Evolutionary conservation across 2,888 invertebrate species (phyloP), one percentile per base, ranked within the genome.

Genomic region (Oscheius sp.): DNA sequence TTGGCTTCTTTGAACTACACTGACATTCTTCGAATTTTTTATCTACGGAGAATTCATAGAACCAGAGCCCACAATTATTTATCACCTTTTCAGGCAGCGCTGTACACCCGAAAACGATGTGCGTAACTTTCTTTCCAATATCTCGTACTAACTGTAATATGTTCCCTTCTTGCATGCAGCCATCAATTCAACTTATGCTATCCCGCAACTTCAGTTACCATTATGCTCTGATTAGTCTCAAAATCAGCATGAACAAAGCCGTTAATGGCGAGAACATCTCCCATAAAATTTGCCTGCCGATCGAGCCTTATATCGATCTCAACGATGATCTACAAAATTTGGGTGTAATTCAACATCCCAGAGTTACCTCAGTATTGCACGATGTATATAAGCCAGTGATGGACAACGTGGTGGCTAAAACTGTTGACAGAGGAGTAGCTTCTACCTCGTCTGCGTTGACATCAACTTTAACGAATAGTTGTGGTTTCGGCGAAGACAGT

Each of bases 211-310:
- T 71, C 46, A 43, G 46, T 1, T 71, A 71, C 7, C 46, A 45
- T 0, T 71, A 61, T 45, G 71, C 61, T 1, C 29, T 71, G 5
- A 43, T 1, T 23, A 23, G 9, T 1, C 59, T 71, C 59, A 25
- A 25, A 25, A 18, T 23, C 3, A 71, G 71, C 21, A 27, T 61
- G 13, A 7, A 7, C 16, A 45, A 45, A 1, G 16, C 35, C 0
- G n/a, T 61, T 0, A 5, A 61, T 0, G 61, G 43, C 1, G 45
- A 69, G 1, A 27, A 29, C 35, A 23, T 43, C 43, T 7, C 29
- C 27, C 69, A 49, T 43, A 18, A 49, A n/a, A 61, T 71, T 5
- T 29, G 61, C n/a, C 71, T 71, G 12, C 71, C 71, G 0, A 25
- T 9, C 0, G 18, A 12, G 0, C 59, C 71, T 0, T 41, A 46